Evolutionary conservation across 2,888 invertebrate species (phyloP), one percentile per base, ranked within the genome.

Genomic region (Linyphia triangularis): DNA sequence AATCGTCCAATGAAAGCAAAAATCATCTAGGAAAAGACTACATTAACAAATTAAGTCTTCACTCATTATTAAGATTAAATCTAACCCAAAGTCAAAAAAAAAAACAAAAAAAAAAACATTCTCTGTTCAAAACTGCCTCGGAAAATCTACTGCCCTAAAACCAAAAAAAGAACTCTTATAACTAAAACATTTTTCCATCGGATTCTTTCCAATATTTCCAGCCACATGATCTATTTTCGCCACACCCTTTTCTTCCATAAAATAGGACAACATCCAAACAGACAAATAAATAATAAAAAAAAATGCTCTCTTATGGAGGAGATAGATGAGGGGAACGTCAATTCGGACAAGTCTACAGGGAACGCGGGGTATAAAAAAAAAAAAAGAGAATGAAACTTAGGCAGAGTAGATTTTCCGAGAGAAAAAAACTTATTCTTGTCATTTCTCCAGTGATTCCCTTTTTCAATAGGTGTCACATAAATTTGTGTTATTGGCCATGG

Each of bases 381-480:
- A 33, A 57, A 51, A 22, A 51, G 6, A 22, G 33, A 79, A 69
- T 24, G 69, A 57, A 33, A 43, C 57, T 24, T 51, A n/a, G 26
- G 30, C 81, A 43, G 69, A 81, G 59, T 37, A 10, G 77, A 61
- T 61, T 77, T 77, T 22, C 22, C 30, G 33, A 51, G 22, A 69
- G 40, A 67, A 57, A 73, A 28, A 5, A 10, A n/a, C 24, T 43
- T 81, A 37, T 69, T 51, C 37, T 51, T 16, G 61, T 43, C 79
- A 69, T 81, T 69, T 22, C 33, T 81, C 33, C 69, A 13, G 67
- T 22, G 30, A 57, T 33, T 22, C 24, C 26, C 59, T 65, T 33
- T 33, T 67, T 63, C 79, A 61, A 69, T 81, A 57, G 69, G 79
- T 24, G 69, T 69, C 79, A 57, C 79, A 81, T 81, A 81, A 81